A percentile compares a stretch with the other conserved stretches of the same genome.
phyloP scores from a whole-genome alignment of 1,140 invertebrate genomes.

The Solen grandis region DNA sequence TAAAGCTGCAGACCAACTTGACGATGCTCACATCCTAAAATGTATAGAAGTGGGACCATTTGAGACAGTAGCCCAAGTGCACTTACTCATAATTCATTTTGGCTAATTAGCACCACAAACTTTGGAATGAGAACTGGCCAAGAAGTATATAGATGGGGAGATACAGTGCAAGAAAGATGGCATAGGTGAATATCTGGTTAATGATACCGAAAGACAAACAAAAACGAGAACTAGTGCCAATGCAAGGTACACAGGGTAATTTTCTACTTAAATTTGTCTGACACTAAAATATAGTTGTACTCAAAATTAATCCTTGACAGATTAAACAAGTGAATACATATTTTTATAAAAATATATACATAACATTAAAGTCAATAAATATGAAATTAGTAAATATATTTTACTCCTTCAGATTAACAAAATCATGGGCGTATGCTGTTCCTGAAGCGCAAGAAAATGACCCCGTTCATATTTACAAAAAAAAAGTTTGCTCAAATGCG shows the following conservation, averaged over 20 bases:
- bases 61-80: background rate
- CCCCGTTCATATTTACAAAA: too few relatives aligned
- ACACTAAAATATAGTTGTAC: too few relatives aligned
- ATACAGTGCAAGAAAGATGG: background rate
- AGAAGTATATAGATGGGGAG: constrained; percentile 18
- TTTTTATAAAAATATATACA: background rate
- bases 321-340: too few relatives aligned
- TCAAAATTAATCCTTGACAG: too few relatives aligned
- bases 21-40: background rate
- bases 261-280: too few relatives aligned
- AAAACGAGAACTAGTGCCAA: constrained; percentile 29
- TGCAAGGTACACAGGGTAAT: constrained; percentile 3
- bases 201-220: background rate
- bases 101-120: constrained; percentile 15
- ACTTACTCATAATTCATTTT: constrained; percentile 18
- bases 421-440: too few relatives aligned
- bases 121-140: too few relatives aligned
- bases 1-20: background rate
- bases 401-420: too few relatives aligned
- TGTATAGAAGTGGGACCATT: background rate
- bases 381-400: background rate
- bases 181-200: background rate
- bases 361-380: background rate
- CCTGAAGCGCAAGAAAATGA: too few relatives aligned
- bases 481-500: too few relatives aligned